A percentile compares a stretch with the other conserved stretches of the same genome.
Evolutionary conservation across 2,113 vertebrate genomes (phyloP).

Genomic region (Sylvilagus bachmani): DNA sequence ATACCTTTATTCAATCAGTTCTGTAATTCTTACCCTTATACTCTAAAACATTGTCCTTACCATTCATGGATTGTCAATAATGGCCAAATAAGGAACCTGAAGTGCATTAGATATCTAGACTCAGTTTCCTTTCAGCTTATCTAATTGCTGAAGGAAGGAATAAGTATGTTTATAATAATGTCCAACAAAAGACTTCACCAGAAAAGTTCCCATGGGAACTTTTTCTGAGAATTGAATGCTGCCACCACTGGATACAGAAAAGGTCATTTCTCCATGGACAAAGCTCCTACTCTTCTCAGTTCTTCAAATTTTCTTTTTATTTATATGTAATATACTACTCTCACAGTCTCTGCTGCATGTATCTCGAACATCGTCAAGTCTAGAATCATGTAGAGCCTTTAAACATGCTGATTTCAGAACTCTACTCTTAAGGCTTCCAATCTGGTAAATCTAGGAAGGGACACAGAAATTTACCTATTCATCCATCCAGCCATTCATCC

Average conservation of each 20-base stretch:
- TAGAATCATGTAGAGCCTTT: not conserved
- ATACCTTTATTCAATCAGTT: not conserved
- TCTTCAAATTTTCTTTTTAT: not conserved
- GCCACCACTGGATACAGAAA: not conserved
- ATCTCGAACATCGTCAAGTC: not conserved
- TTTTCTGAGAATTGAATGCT: not conserved
- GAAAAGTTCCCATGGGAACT: not conserved
- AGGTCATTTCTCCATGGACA: not conserved
- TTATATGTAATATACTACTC: not conserved
- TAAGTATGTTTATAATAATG: not conserved
- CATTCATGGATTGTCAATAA: not conserved
- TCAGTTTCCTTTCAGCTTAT: not conserved
- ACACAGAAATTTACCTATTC: not conserved
- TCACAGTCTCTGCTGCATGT: not conserved
- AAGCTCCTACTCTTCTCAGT: not conserved
- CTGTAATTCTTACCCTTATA: not conserved
- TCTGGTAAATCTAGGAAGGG: not conserved
- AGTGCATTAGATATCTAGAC: not conserved
- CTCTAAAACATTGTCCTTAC: not conserved
- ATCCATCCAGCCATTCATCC: not conserved
- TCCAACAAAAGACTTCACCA: not conserved
- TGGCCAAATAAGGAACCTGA: not conserved
- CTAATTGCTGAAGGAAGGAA: not conserved
- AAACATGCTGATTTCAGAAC: not conserved
- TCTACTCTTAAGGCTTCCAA: not conserved